Evolutionary conservation across 2,797 vertebrate species (phyloP).

Genomic region (Loris lydekkerianus): DNA sequence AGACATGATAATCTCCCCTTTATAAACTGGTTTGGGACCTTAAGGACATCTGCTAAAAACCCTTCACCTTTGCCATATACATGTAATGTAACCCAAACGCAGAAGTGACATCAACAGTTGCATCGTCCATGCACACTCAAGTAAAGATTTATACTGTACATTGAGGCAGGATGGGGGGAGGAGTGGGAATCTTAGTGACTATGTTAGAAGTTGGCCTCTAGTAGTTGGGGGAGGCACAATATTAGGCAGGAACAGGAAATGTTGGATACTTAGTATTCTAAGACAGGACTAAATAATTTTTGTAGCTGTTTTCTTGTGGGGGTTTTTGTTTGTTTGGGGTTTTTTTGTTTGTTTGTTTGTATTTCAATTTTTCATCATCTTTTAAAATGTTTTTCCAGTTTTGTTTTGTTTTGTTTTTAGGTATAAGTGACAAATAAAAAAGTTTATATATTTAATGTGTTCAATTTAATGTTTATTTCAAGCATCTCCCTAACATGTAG

Average conservation of each 20-base stretch:
- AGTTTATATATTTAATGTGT: neutral
- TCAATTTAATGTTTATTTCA: neutral
- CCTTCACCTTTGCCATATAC: neutral
- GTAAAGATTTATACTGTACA: neutral
- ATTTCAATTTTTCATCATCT: neutral
- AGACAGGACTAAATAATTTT: neutral
- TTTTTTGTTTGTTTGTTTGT: neutral
- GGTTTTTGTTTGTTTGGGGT: too few relatives aligned
- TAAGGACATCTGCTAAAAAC: neutral
- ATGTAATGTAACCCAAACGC: neutral
- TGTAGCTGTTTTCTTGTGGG: too few relatives aligned
- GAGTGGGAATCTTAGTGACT: neutral
- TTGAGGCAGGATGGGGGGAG: fast-evolving
- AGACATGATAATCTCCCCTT: neutral
- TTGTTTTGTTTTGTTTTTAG: neutral
- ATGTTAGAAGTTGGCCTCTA: neutral
- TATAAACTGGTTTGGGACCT: neutral
- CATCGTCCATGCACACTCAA: neutral
- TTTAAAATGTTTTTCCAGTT: neutral
- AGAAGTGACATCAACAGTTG: neutral
- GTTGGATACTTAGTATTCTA: neutral
- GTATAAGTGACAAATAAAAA: neutral
- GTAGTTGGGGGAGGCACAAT: neutral
- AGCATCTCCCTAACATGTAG: neutral
- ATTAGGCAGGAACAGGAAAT: neutral